Conservation (phyloP, 2,888 invertebrate species). For the Kuschelorhynchus macadamiae region DNA sequence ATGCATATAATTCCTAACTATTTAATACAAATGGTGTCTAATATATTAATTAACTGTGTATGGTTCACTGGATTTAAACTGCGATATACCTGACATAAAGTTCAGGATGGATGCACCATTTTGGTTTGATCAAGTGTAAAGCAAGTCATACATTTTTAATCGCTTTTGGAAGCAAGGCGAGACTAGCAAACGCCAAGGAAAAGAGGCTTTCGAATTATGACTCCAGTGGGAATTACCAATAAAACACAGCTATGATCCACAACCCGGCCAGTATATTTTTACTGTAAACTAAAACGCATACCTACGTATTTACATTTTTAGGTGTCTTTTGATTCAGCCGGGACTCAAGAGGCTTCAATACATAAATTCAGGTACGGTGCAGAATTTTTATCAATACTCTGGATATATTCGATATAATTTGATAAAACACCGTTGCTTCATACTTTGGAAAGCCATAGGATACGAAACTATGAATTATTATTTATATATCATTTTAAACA, state of each 20-base stretch:
- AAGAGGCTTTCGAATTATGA: slow-evolving; percentile 60
- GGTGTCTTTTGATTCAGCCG: slow-evolving; percentile 61
- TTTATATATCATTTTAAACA: too few relatives aligned
- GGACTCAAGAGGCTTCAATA: slow-evolving; percentile 47
- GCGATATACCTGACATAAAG: slow-evolving; percentile 6
- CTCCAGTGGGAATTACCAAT: slow-evolving; percentile 65
- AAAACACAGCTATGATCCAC: slow-evolving; percentile 65
- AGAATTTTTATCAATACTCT: slow-evolving; percentile 13
- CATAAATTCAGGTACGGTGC: slow-evolving; percentile 24
- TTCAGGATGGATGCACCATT: slow-evolving; percentile 47
- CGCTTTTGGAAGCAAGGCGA: slow-evolving; percentile 50
- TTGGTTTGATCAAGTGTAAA: slow-evolving; percentile 60
- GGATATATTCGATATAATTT: slow-evolving; percentile 10
- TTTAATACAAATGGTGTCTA: too few relatives aligned
- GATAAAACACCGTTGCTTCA: slow-evolving; percentile 4
- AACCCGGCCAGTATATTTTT: slow-evolving; percentile 62
- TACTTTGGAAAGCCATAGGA: not conserved
- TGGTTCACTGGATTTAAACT: too few relatives aligned
- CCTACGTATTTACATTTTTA: slow-evolving; percentile 57
- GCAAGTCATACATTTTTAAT: slow-evolving; percentile 60
- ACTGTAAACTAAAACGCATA: slow-evolving; percentile 65
- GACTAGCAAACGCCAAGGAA: slow-evolving; percentile 49
- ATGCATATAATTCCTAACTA: too few relatives aligned
- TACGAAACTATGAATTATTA: too few relatives aligned
- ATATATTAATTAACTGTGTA: too few relatives aligned